A percentile compares a stretch with the other conserved stretches of the same genome.
These are phyloP conservation scores for Morinoia aosen DNA, from an alignment of 2,888 invertebrate species.

Conservation along the genomic window DNA sequence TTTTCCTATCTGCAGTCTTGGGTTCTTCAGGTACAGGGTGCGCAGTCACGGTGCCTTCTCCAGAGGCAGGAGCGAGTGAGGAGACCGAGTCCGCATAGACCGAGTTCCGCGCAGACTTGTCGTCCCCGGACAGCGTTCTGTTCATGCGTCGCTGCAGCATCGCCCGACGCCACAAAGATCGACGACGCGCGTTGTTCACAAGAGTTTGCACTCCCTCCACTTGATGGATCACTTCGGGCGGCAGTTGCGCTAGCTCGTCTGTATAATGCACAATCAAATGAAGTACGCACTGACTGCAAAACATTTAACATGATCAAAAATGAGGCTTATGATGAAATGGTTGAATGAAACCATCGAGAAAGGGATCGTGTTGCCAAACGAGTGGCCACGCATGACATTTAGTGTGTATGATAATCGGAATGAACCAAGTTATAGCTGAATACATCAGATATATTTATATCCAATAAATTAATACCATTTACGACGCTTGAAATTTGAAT, in stretches of 20 bases:
- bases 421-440: background rate
- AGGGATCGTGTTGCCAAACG: background rate
- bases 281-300: background rate
- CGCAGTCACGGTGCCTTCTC: background rate
- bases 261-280: background rate
- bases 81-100: background rate
- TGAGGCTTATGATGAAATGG: background rate
- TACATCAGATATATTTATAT: background rate
- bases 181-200: background rate
- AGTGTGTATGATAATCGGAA: background rate
- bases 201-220: background rate
- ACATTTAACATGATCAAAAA: background rate
- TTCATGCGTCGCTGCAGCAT: background rate
- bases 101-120: background rate
- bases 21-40: background rate
- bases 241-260: background rate
- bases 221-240: background rate
- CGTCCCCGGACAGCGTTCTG: background rate
- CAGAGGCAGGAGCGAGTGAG: background rate
- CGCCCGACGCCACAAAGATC: background rate
- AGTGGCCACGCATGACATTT: background rate
- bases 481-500: background rate
- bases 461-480: background rate
- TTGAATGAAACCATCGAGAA: background rate
- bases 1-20: background rate